These are phyloP conservation scores for Lasioglossum baleicum DNA, from an alignment of 1,140 invertebrate genomes.

Conservation along the genomic window DNA sequence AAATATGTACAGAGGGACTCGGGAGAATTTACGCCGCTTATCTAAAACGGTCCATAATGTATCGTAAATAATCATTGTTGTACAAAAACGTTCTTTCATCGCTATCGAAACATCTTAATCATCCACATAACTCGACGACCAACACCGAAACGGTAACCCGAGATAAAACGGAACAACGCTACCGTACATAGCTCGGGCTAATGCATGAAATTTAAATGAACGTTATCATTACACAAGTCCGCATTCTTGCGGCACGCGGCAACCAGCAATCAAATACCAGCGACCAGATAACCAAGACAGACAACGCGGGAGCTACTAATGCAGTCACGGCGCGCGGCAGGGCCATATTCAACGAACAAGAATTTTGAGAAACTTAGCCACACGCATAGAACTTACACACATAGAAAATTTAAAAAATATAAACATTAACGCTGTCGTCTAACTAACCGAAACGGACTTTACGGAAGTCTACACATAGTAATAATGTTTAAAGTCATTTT, in stretches of 20 bases:
- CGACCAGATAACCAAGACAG: background rate
- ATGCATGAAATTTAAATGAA: slow-evolving; percentile 22
- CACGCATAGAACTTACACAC: no score
- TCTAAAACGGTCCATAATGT: background rate
- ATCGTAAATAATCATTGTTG: background rate
- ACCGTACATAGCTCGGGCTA: background rate
- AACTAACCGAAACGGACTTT: no score
- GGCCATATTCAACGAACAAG: no score
- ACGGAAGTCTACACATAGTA: background rate
- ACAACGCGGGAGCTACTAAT: background rate
- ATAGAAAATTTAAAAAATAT: no score
- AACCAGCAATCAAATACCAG: background rate
- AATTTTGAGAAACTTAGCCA: no score
- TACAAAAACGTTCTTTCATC: background rate
- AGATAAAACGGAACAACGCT: slow-evolving; percentile 12
- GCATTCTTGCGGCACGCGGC: background rate
- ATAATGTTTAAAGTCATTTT: background rate
- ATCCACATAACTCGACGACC: background rate
- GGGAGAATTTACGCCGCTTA: background rate
- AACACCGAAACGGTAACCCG: slow-evolving; percentile 3
- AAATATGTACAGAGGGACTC: background rate
- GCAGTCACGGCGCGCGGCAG: no score
- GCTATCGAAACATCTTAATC: slow-evolving; percentile 5
- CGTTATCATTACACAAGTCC: slow-evolving; percentile 6
- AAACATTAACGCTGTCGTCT: no score